phyloP scores from a whole-genome alignment of 2,797 vertebrate genomes.

The Diglossa cyanea region DNA sequence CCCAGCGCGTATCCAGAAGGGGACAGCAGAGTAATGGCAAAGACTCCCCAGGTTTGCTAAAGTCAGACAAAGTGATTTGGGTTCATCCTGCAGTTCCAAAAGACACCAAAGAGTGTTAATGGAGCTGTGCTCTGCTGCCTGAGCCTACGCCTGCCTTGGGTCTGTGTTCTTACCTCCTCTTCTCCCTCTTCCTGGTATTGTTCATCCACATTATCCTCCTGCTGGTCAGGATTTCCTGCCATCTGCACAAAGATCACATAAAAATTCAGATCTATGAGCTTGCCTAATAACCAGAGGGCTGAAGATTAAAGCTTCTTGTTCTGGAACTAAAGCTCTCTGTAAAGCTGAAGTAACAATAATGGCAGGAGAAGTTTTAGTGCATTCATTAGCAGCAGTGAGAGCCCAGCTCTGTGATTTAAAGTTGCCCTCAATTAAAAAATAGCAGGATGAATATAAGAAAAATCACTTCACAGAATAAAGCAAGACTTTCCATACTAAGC shows the following conservation, averaged over 20 bases:
- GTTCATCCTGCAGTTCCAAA: neutral
- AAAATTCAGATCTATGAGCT: neutral
- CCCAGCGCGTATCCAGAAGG: neutral
- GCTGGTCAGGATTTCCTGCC: slow-evolving; percentile 96
- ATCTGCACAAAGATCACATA: slow-evolving; percentile 77
- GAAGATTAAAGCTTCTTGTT: slow-evolving; percentile 16
- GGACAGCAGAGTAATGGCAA: neutral
- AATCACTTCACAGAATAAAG: neutral
- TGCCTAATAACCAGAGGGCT: neutral
- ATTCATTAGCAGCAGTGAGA: neutral
- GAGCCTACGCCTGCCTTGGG: neutral
- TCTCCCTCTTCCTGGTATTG: slow-evolving; percentile 96
- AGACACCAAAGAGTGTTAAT: neutral
- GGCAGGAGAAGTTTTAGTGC: neutral
- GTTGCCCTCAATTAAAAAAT: neutral
- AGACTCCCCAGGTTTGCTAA: neutral
- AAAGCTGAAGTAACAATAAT: neutral
- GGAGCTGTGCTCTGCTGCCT: neutral
- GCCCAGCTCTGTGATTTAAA: neutral
- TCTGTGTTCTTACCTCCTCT: slow-evolving; percentile 85
- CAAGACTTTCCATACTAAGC: neutral
- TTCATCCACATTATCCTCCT: slow-evolving; percentile 92
- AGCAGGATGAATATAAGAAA: neutral
- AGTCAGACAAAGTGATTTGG: neutral
- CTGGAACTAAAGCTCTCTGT: neutral